A percentile compares a stretch with the other conserved stretches of the same genome.
Conservation (phyloP, 2,113 vertebrate genomes). For the Sprattus sprattus region DNA sequence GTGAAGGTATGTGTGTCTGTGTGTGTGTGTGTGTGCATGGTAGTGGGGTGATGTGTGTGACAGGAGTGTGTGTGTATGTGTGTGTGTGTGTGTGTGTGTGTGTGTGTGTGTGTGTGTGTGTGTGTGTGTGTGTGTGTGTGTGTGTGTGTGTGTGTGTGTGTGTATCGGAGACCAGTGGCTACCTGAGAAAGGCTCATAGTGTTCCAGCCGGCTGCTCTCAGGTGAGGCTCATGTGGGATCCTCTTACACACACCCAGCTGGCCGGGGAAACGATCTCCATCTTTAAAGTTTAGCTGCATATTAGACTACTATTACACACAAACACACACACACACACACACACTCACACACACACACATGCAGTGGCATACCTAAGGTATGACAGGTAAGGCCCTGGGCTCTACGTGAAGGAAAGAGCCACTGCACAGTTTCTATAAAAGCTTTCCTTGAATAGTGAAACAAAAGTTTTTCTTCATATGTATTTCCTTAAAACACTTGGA, state of each 20-base stretch:
- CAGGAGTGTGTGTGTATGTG: too few relatives aligned
- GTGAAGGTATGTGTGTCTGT: background rate
- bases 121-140: background rate
- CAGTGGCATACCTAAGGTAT: too few relatives aligned
- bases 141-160: background rate
- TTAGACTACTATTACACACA: constrained; percentile 67
- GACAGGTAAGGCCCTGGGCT: too few relatives aligned
- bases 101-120: background rate
- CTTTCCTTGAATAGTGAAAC: too few relatives aligned
- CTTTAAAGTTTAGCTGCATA: constrained; percentile 58
- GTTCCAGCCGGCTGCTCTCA: constrained; percentile 63
- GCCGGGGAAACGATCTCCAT: constrained; percentile 61
- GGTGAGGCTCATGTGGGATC: constrained; percentile 67
- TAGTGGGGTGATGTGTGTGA: background rate
- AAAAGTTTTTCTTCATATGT: too few relatives aligned
- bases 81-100: background rate
- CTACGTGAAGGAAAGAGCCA: too few relatives aligned
- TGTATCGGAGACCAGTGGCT: constrained; percentile 14
- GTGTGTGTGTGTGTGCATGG: constrained; percentile 26
- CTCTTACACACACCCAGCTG: constrained; percentile 70
- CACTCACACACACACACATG: background rate
- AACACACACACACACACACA: constrained; percentile 9
- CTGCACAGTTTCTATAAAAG: too few relatives aligned
- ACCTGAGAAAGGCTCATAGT: constrained; percentile 65
- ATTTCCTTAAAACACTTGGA: too few relatives aligned